Conservation (phyloP, 1,140 invertebrate genomes). For the Lepidotrigona ventralis region DNA sequence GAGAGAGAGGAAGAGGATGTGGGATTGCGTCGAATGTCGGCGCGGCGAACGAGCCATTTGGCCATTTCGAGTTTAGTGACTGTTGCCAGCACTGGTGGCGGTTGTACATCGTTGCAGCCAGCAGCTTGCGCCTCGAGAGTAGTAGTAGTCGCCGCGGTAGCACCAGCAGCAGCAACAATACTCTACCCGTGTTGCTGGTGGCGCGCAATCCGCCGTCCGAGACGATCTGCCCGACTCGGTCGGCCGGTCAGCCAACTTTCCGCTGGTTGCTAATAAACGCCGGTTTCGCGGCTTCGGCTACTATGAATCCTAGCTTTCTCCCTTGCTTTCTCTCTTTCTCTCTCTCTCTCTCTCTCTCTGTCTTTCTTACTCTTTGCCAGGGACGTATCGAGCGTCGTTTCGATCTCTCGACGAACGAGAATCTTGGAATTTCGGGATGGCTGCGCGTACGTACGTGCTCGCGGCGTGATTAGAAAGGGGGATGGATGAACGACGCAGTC, state of each 20-base stretch:
- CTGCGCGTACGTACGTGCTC: too few species aligned
- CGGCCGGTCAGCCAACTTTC: conserved; percentile 71
- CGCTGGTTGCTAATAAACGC: conserved; percentile 71
- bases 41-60: conserved; percentile 66
- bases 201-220: conserved; percentile 46
- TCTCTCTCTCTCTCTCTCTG: background rate
- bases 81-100: conserved; percentile 50
- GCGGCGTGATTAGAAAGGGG: conserved; percentile 6
- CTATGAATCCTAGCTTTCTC: conserved; percentile 20
- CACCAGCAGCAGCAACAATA: conserved; percentile 33
- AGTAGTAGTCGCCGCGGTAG: conserved; percentile 25
- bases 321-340: background rate
- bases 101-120: conserved; percentile 13
- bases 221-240: conserved; percentile 58
- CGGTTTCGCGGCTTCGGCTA: conserved; percentile 63
- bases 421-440: background rate
- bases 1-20: conserved; percentile 52
- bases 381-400: conserved; percentile 30
- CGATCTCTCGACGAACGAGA: background rate
- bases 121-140: background rate
- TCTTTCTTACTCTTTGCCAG: background rate
- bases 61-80: conserved; percentile 74
- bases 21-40: conserved; percentile 65
- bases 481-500: background rate
- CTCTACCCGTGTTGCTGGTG: conserved; percentile 29